Percentiles rank a stretch among this genome's conserved stretches.
phyloP scores from a whole-genome alignment of 2,888 invertebrate genomes.

The Ptychoptera contaminata region DNA sequence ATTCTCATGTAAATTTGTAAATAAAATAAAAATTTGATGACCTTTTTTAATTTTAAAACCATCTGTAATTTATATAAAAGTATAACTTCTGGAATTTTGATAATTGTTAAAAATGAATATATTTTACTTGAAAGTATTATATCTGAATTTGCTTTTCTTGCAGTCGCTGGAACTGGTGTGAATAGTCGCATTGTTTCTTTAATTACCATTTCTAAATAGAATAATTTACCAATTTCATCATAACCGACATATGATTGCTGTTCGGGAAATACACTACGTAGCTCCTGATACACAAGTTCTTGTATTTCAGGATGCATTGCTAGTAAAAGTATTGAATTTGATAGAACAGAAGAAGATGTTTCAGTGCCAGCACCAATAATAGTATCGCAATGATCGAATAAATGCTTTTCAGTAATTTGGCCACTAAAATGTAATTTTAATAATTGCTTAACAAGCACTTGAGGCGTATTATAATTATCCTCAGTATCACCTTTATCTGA shows the following conservation, averaged over 20 bases:
- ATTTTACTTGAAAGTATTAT: too few species aligned
- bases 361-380: conserved; percentile 1
- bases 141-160: not conserved
- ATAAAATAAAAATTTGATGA: conserved; percentile 5
- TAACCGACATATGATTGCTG: not conserved
- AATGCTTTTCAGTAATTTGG: too few species aligned
- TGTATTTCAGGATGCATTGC: conserved; percentile 7
- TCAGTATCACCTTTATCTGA: too few species aligned
- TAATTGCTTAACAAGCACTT: too few species aligned
- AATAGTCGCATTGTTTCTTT: conserved; percentile 7
- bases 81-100: too few species aligned
- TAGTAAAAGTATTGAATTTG: conserved; percentile 1
- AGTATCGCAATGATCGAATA: not conserved
- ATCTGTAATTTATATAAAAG: not conserved
- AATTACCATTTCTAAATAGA: conserved; percentile 4
- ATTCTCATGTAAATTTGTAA: conserved; percentile 7
- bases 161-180: conserved; percentile 5
- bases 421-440: too few species aligned
- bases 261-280: not conserved
- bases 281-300: conserved; percentile 3
- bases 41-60: conserved; percentile 8
- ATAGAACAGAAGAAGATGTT: conserved; percentile 1
- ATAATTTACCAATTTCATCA: conserved; percentile 2
- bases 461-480: too few species aligned
- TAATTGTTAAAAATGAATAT: too few species aligned